Base-by-base conservation (phyloP, 30 jellyfish, hydroid and myxozoan genomes). In the Chironex yamaguchii region DNA sequence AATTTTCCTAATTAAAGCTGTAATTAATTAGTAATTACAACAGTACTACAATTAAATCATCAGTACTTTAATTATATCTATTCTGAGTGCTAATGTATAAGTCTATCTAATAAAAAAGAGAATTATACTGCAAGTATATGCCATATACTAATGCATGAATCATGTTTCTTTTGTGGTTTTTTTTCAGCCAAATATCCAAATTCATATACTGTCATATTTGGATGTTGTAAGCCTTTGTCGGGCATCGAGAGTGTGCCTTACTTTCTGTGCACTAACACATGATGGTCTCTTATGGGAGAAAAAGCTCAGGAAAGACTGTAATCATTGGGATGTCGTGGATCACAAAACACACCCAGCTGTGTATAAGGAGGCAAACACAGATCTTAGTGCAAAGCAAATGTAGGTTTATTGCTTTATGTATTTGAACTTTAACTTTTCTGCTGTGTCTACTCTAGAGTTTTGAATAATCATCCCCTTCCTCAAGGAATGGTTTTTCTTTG, bases 331-430 rank as follows among this genome's bases (percentile, higher is more conserved):
- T n/a, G 91, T 87, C 12, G 89, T 94, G 25, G 97, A 89, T 52
- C 96, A 94, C 49, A 87, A 81, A 9, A 64, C 97, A 48, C 97
- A 94, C 65, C 99, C 99, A 0, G 82, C 71, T 3, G 84, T 94
- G 4, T 80, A 88, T 66, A 58, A 42, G 49, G 92, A 88, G 76
- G 80, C 96, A 1, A 54, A 33, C 11, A 81, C 99, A 22, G 96
- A 88, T 6, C 83, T 94, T 22, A 50, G 89, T 33, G 75, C 96
- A 29, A 94, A 94, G 77, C 97, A 94, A 94, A 89, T 94, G 99
- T 94, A 85, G 63, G 98, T 51, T 1, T 21, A 3, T 23, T 14
- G 14, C 20, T 12, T 17, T 36, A 11, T 22, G 36, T 64, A 14
- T 63, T 21, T 76, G 28, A 0, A 14, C 68, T 30, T 12, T 50